Evolutionary conservation across 2,113 vertebrate species (phyloP).

Genomic region (Coregonus clupeaformis): DNA sequence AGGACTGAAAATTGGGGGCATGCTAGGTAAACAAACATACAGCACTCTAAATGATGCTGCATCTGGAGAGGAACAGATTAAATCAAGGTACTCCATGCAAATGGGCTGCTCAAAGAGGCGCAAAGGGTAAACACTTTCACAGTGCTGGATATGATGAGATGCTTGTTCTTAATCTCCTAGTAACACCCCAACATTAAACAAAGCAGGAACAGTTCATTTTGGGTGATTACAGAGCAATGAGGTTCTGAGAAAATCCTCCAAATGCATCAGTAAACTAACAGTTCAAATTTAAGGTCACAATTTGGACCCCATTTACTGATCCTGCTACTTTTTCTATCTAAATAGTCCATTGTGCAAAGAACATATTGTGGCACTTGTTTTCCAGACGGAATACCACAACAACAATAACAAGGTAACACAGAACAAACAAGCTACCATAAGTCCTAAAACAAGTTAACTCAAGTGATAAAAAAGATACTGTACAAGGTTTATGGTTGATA

Average conservation of each 20-base stretch:
- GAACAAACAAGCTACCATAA: too few species aligned
- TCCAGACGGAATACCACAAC: too few species aligned
- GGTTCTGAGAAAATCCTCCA: background rate
- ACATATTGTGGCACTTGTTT: too few species aligned
- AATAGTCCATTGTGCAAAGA: too few species aligned
- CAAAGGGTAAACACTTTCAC: background rate
- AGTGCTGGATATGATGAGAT: background rate
- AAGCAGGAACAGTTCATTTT: background rate
- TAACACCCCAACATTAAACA: background rate
- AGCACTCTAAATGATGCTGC: background rate
- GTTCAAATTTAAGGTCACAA: background rate
- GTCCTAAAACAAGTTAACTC: too few species aligned
- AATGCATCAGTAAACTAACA: background rate
- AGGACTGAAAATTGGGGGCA: background rate
- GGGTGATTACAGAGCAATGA: background rate
- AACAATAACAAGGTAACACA: too few species aligned
- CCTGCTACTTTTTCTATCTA: too few species aligned
- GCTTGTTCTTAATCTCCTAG: background rate
- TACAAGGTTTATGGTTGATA: too few species aligned
- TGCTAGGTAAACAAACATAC: background rate
- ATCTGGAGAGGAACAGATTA: background rate
- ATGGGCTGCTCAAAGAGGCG: background rate
- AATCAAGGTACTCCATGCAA: slow-evolving; percentile 8
- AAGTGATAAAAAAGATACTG: too few species aligned
- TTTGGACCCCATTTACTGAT: background rate